These are phyloP conservation scores for Sinopyrophorus schimmeli DNA, from an alignment of 2,888 invertebrate genomes.

Conservation along the genomic window DNA sequence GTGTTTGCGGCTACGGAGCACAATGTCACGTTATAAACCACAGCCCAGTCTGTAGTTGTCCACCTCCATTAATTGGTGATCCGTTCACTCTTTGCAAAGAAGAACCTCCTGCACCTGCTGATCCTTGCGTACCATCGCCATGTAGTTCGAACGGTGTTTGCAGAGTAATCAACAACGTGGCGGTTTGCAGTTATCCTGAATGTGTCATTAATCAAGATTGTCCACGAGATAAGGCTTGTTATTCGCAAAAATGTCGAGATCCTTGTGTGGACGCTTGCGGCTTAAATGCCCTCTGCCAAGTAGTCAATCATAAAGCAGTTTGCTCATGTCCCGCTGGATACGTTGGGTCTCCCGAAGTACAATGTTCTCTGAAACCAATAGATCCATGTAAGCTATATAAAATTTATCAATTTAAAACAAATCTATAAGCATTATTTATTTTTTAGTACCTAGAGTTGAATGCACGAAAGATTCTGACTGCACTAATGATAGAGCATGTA, in stretches of 20 bases:
- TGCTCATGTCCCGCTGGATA: conserved; percentile 82
- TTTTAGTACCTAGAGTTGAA: conserved; percentile 68
- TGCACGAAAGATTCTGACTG: conserved; percentile 79
- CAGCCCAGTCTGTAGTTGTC: conserved; percentile 83
- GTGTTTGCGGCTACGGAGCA: conserved; percentile 77
- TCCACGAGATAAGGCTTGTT: conserved; percentile 77
- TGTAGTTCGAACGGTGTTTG: conserved; percentile 84
- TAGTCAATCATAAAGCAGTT: conserved; percentile 77
- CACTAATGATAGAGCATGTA: conserved; percentile 79
- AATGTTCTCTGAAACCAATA: conserved; percentile 63
- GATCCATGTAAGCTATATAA: conserved; percentile 25
- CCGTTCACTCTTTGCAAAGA: conserved; percentile 73
- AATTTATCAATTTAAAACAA: neutral
- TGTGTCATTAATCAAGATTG: conserved; percentile 90
- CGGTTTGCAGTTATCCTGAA: conserved; percentile 81
- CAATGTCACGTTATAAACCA: conserved; percentile 81
- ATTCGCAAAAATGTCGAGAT: conserved; percentile 80
- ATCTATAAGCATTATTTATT: no score
- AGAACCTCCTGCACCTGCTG: conserved; percentile 57
- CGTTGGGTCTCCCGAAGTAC: conserved; percentile 75
- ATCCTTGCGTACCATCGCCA: conserved; percentile 85
- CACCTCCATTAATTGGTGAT: conserved; percentile 73
- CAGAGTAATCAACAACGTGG: conserved; percentile 68
- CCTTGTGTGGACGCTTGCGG: conserved; percentile 84
- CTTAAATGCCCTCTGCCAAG: conserved; percentile 77